phyloP scores from a whole-genome alignment of 2,888 invertebrate species.

The Operophtera brumata region DNA sequence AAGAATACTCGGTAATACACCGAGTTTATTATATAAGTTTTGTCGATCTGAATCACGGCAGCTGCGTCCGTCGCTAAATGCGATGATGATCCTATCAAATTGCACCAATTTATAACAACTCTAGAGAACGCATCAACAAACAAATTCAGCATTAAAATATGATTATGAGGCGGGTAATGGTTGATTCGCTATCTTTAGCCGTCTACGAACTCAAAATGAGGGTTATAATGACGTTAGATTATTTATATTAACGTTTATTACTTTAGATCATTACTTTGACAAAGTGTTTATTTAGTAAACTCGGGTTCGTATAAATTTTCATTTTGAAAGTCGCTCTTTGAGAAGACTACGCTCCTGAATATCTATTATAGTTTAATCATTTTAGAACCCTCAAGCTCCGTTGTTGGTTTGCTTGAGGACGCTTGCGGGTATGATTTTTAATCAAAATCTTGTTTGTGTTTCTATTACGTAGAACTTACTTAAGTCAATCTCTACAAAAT shows the following conservation, averaged over 20 bases:
- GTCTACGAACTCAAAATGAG: constrained; percentile 13
- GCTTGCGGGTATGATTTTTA: background rate
- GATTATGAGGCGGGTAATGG: constrained; percentile 17
- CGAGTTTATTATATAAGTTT: too few relatives aligned
- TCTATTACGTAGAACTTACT: background rate
- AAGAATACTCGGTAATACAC: too few relatives aligned
- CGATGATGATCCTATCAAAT: constrained; percentile 21
- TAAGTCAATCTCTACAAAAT: constrained; percentile 1
- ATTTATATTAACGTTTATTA: constrained; percentile 8
- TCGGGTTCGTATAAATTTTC: too few relatives aligned
- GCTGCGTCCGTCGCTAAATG: constrained; percentile 22
- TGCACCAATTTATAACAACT: constrained; percentile 24
- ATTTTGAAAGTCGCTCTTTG: too few relatives aligned
- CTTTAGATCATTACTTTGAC: constrained; percentile 6
- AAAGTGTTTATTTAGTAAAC: background rate
- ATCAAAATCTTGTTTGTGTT: constrained; percentile 5
- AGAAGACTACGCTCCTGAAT: too few relatives aligned
- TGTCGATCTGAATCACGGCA: constrained; percentile 17
- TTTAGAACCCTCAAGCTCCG: too few relatives aligned
- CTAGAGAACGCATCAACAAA: constrained; percentile 9
- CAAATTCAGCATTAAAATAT: constrained; percentile 20
- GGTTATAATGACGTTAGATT: constrained; percentile 9
- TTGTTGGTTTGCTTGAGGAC: too few relatives aligned
- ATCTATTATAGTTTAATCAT: too few relatives aligned
- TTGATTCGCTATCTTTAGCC: constrained; percentile 14